phyloP scores from a whole-genome alignment of 2,113 vertebrate species.

The Nerophis lumbriciformis region DNA sequence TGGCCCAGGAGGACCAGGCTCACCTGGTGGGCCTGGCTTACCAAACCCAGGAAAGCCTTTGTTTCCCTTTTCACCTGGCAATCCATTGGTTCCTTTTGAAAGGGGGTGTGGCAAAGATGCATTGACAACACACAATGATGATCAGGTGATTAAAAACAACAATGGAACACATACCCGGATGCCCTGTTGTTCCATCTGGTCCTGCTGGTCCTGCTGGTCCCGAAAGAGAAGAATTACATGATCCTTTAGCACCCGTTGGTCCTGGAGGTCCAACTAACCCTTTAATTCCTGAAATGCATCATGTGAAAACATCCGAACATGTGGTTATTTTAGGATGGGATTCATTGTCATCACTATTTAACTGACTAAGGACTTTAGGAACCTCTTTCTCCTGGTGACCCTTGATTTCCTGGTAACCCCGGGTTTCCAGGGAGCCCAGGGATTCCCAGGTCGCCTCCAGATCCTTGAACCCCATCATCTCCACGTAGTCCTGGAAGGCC shows the following conservation, averaged over 20 bases:
- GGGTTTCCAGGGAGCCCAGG: conserved; percentile 55
- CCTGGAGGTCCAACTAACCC: conserved; percentile 39
- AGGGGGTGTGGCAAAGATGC: background rate
- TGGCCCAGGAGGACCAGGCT: conserved; percentile 41
- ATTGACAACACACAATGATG: background rate
- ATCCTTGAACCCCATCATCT: conserved; percentile 47
- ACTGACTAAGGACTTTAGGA: background rate
- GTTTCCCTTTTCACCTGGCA: conserved; percentile 46
- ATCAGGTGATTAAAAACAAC: background rate
- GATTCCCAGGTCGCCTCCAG: conserved; percentile 61
- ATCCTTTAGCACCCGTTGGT: conserved; percentile 29
- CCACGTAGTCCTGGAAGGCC: conserved; percentile 51
- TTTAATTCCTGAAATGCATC: conserved; percentile 39
- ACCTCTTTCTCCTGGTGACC: conserved; percentile 49
- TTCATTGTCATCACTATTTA: background rate
- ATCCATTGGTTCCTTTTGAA: conserved; percentile 47
- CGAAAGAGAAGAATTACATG: conserved; percentile 10
- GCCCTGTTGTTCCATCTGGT: conserved; percentile 43
- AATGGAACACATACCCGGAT: conserved; percentile 45
- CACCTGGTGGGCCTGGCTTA: conserved; percentile 38
- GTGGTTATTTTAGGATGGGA: background rate
- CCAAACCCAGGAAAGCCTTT: conserved; percentile 49
- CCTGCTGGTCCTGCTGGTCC: conserved; percentile 36
- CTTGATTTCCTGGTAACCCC: conserved; percentile 62
- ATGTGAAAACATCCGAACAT: conserved; percentile 12